phyloP scores from a whole-genome alignment of 1,140 invertebrate genomes.

The Polyergus mexicanus region DNA sequence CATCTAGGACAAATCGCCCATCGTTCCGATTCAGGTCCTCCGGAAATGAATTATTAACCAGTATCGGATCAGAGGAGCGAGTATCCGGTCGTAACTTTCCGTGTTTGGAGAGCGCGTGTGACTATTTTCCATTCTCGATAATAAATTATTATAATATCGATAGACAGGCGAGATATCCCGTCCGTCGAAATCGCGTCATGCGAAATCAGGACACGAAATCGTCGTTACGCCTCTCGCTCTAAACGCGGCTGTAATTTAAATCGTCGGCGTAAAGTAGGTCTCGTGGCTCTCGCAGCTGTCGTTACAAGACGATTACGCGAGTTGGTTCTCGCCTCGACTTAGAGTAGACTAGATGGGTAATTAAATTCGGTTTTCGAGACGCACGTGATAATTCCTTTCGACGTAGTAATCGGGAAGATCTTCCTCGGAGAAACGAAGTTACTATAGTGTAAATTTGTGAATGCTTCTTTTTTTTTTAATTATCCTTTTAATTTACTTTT shows the following conservation, averaged over 20 bases:
- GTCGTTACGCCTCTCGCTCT: slow-evolving; percentile 39
- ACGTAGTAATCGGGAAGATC: neutral
- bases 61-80: neutral
- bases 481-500: too few relatives aligned
- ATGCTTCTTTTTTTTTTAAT: neutral
- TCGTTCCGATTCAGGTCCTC: neutral
- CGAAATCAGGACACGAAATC: slow-evolving; percentile 47
- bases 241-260: slow-evolving; percentile 22
- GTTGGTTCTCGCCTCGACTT: neutral
- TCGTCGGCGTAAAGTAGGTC: slow-evolving; percentile 30
- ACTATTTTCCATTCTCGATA: slow-evolving; percentile 23
- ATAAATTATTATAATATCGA: slow-evolving; percentile 1
- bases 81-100: slow-evolving; percentile 19
- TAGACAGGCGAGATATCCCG: neutral
- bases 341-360: neutral
- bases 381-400: neutral
- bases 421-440: neutral
- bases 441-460: neutral
- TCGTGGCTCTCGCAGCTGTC: slow-evolving; percentile 27
- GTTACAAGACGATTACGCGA: slow-evolving; percentile 26
- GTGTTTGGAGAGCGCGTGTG: neutral
- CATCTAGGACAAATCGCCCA: slow-evolving; percentile 4
- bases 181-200: slow-evolving; percentile 10
- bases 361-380: neutral
- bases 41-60: slow-evolving; percentile 22